Conservation (phyloP, 1,140 invertebrate genomes). For the Rhopalosiphum padi region DNA sequence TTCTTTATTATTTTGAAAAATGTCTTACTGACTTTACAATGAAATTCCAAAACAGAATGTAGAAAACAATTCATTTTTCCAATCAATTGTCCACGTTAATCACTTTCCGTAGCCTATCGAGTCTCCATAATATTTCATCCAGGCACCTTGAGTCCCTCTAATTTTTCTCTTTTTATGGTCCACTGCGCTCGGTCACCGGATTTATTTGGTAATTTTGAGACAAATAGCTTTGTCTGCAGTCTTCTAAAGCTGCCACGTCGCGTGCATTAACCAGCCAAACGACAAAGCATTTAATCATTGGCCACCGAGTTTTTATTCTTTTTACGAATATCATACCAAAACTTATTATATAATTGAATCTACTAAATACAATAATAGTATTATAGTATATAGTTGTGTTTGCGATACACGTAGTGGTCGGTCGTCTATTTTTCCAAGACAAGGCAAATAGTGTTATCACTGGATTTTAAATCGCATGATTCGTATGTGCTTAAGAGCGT, state of each 20-base stretch:
- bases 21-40: background rate
- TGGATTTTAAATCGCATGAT: background rate
- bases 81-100: conserved; percentile 1
- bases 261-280: background rate
- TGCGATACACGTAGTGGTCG: background rate
- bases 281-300: conserved; percentile 30
- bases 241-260: background rate
- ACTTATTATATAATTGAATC: background rate
- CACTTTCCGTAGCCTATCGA: background rate
- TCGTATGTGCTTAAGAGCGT: background rate
- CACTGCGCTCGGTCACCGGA: background rate
- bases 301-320: background rate
- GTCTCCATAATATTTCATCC: conserved; percentile 25
- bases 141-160: background rate
- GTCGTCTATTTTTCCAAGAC: background rate
- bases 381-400: background rate
- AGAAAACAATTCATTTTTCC: background rate
- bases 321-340: background rate
- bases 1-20: background rate
- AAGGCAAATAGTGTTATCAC: background rate
- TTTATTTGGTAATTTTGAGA: conserved; percentile 53
- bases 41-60: background rate
- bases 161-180: conserved; percentile 44
- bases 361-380: background rate
- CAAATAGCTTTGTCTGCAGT: conserved; percentile 31